Evolutionary conservation across 2,113 vertebrate genomes (phyloP).

Genomic region (Pitta sordida): DNA sequence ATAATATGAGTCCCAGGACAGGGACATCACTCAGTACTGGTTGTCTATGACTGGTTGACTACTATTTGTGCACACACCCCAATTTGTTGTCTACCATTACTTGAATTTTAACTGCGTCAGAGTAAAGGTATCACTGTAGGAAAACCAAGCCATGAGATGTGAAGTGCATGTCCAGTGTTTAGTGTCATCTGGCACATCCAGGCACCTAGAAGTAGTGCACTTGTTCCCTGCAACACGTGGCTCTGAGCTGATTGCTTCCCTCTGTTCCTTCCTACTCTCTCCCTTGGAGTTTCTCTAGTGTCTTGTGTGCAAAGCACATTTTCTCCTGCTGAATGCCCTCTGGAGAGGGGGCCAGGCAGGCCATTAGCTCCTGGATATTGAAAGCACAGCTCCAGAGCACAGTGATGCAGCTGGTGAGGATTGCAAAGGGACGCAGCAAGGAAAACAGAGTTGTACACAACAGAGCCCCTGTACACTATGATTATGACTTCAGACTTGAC

Average conservation of each 20-base stretch:
- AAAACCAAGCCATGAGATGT: not conserved
- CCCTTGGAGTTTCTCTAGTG: not conserved
- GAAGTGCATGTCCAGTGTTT: not conserved
- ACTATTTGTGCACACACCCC: not conserved
- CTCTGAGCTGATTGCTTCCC: not conserved
- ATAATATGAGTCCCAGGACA: not conserved
- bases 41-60: not conserved
- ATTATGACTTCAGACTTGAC: not conserved
- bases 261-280: not conserved
- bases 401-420: not conserved
- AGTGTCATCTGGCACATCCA: not conserved
- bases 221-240: accelerated
- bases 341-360: not conserved
- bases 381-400: not conserved
- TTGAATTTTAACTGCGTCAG: not conserved
- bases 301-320: not conserved
- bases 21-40: not conserved
- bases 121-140: not conserved
- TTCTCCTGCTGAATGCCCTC: not conserved
- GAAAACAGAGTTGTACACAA: not conserved
- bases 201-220: not conserved
- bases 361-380: not conserved
- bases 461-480: not conserved
- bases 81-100: not conserved
- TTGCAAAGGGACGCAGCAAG: not conserved